Evolutionary conservation across 2,113 vertebrate species (phyloP).

Genomic region (Pholis gunnellus): DNA sequence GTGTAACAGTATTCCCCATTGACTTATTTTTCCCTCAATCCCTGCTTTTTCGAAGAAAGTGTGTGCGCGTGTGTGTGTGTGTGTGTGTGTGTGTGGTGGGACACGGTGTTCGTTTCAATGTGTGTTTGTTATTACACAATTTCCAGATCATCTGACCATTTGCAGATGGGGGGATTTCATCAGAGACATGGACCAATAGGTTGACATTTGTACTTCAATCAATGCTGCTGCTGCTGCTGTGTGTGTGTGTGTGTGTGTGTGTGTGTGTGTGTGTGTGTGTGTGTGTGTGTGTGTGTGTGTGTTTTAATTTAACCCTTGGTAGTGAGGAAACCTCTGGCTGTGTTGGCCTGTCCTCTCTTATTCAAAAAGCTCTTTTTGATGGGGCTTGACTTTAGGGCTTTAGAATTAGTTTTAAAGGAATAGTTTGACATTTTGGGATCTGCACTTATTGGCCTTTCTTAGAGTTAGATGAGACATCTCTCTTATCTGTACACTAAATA

Average conservation of each 20-base stretch:
- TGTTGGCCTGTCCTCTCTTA: neutral
- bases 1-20: conserved; percentile 38
- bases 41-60: neutral
- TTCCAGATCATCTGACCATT: conserved; percentile 38
- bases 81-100: neutral
- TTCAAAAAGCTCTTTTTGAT: neutral
- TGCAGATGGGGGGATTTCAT: conserved; percentile 42
- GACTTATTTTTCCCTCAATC: conserved; percentile 11
- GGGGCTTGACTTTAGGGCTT: neutral
- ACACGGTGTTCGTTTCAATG: neutral
- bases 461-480: neutral
- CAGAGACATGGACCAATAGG: conserved; percentile 10
- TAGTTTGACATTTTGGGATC: neutral
- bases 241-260: neutral
- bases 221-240: neutral
- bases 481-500: neutral
- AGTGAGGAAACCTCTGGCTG: neutral
- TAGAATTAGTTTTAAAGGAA: neutral
- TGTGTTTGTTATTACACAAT: conserved; percentile 50
- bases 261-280: neutral
- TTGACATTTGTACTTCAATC: conserved; percentile 20
- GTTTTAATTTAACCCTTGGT: neutral
- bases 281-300: neutral
- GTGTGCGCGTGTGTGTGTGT: conserved; percentile 22
- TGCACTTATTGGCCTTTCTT: neutral